Conservation (phyloP, 2,797 vertebrate species). For the Myotis findleyi region DNA sequence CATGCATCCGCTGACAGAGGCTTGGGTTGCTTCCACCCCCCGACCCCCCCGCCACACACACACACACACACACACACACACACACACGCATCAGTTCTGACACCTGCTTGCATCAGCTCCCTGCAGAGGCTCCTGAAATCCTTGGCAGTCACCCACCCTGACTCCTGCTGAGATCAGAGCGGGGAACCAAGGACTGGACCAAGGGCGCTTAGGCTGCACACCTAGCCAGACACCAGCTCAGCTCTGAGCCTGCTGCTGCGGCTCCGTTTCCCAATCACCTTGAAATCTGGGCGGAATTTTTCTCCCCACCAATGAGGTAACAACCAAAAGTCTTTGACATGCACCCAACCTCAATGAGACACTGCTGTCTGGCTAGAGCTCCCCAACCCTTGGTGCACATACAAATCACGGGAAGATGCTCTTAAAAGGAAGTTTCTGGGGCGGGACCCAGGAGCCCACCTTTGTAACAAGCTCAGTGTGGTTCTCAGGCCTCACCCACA, state of each 20-base stretch:
- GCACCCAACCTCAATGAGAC: neutral
- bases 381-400: neutral
- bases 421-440: too few species aligned
- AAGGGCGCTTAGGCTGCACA: fast-evolving
- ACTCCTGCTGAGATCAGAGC: neutral
- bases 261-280: fast-evolving
- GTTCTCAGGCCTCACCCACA: neutral
- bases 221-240: neutral
- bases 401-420: neutral
- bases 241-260: neutral
- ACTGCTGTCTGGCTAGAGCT: neutral
- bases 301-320: neutral
- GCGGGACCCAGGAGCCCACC: too few species aligned
- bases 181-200: neutral
- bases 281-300: neutral
- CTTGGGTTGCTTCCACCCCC: neutral
- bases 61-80: too few species aligned
- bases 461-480: neutral
- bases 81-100: neutral
- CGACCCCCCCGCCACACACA: too few species aligned
- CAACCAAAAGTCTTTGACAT: neutral
- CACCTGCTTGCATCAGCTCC: neutral
- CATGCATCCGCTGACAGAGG: neutral
- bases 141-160: neutral
- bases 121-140: neutral